Conservation (phyloP, 2,797 vertebrate genomes). For the Sebastes umbrosus region DNA sequence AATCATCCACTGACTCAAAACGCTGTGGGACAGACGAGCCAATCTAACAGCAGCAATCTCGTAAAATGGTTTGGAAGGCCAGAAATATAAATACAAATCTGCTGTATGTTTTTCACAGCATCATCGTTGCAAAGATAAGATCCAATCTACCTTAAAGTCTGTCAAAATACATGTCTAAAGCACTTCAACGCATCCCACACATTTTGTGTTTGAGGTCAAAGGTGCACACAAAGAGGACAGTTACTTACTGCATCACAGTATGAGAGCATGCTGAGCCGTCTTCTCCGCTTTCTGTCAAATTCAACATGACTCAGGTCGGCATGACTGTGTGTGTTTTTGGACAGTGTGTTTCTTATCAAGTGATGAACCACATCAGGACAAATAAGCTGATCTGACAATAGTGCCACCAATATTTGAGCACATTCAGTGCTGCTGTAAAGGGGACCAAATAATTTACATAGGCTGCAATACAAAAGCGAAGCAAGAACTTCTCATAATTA, state of each 20-base stretch:
- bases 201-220: slow-evolving; percentile 4
- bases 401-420: background rate
- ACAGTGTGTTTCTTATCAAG: slow-evolving; percentile 6
- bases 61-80: background rate
- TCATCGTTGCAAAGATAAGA: background rate
- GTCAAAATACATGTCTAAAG: slow-evolving; percentile 8
- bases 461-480: background rate
- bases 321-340: background rate
- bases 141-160: background rate
- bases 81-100: background rate
- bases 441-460: background rate
- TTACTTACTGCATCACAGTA: slow-evolving; percentile 29
- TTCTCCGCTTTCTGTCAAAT: slow-evolving; percentile 33
- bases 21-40: background rate
- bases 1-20: slow-evolving; percentile 19
- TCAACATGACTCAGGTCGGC: background rate
- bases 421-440: background rate
- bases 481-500: background rate
- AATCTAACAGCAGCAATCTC: background rate
- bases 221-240: slow-evolving; percentile 6
- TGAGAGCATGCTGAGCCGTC: slow-evolving; percentile 49
- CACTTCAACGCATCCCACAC: background rate
- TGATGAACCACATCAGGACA: background rate
- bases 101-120: background rate
- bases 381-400: background rate